These are phyloP conservation scores for Achroia grisella DNA, from an alignment of 1,140 invertebrate genomes.

Conservation along the genomic window DNA sequence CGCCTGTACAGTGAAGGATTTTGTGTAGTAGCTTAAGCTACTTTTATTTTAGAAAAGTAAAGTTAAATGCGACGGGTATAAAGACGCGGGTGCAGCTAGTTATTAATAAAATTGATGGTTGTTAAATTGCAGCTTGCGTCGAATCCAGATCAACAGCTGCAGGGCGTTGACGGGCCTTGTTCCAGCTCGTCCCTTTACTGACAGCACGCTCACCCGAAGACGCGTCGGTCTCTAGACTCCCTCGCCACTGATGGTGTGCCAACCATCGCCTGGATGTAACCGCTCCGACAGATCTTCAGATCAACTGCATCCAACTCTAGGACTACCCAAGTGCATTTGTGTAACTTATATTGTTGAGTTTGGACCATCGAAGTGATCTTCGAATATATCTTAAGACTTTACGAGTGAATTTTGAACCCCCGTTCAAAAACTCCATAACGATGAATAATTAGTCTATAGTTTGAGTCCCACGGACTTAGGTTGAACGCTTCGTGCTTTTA, in stretches of 20 bases:
- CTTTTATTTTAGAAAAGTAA: too few species aligned
- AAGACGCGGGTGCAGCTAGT: too few species aligned
- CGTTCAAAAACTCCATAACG: background rate
- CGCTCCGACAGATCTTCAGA: too few species aligned
- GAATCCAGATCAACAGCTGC: conserved; percentile 47
- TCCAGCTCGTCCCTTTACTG: conserved; percentile 64
- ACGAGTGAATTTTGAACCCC: background rate
- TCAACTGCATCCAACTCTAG: too few species aligned
- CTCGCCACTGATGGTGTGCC: conserved; percentile 53
- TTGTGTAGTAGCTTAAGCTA: too few species aligned
- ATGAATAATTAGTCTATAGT: background rate
- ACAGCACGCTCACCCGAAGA: conserved; percentile 41
- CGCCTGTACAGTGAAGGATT: too few species aligned
- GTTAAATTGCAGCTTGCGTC: conserved; percentile 42
- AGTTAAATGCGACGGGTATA: too few species aligned
- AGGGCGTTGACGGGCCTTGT: conserved; percentile 60
- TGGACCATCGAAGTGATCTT: too few species aligned
- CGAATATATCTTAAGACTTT: too few species aligned
- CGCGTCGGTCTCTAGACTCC: conserved; percentile 44
- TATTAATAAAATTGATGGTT: too few species aligned
- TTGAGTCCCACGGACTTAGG: background rate
- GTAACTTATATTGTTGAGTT: too few species aligned
- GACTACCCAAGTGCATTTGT: too few species aligned
- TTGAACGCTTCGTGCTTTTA: conserved; percentile 1
- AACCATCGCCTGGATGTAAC: conserved; percentile 60